Conservation (phyloP, 2,888 invertebrate species). For the Cosmopolites sordidus region DNA sequence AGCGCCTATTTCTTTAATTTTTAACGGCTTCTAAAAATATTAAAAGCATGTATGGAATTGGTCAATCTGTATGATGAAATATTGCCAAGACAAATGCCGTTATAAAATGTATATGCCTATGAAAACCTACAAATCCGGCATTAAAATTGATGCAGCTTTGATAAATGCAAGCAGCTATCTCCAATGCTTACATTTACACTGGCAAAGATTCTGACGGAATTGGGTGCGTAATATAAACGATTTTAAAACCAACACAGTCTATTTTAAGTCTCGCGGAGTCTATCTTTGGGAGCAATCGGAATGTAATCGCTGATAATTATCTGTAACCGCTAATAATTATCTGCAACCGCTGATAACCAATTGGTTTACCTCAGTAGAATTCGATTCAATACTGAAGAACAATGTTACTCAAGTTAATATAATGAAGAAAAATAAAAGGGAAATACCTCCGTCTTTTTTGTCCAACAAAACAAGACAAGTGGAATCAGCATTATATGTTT, state of each 20-base stretch:
- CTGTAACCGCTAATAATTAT: too few relatives aligned
- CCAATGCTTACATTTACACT: slow-evolving; percentile 34
- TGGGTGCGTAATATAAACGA: slow-evolving; percentile 31
- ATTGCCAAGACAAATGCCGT: slow-evolving; percentile 31
- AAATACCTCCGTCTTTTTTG: slow-evolving; percentile 13
- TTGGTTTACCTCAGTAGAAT: slow-evolving; percentile 37
- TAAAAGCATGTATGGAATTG: slow-evolving; percentile 17
- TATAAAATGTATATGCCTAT: slow-evolving; percentile 39
- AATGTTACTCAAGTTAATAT: slow-evolving; percentile 32
- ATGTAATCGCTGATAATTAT: slow-evolving; percentile 37
- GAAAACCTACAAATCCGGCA: slow-evolving; percentile 38
- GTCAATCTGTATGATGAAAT: slow-evolving; percentile 31
- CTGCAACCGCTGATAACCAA: too few relatives aligned
- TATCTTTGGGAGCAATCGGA: slow-evolving; percentile 33
- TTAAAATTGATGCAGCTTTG: slow-evolving; percentile 38
- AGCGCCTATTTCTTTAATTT: slow-evolving; percentile 26
- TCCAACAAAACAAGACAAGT: slow-evolving; percentile 9
- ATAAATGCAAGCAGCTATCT: slow-evolving; percentile 29
- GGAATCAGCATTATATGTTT: slow-evolving; percentile 7
- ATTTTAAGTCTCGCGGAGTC: slow-evolving; percentile 34
- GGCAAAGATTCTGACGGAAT: slow-evolving; percentile 36
- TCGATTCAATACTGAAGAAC: slow-evolving; percentile 28
- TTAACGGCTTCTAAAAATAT: slow-evolving; percentile 26
- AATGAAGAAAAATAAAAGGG: slow-evolving; percentile 30
- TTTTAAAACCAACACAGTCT: slow-evolving; percentile 34